Conservation (phyloP, 2,113 vertebrate genomes). For the Emydocephalus ijimae region DNA sequence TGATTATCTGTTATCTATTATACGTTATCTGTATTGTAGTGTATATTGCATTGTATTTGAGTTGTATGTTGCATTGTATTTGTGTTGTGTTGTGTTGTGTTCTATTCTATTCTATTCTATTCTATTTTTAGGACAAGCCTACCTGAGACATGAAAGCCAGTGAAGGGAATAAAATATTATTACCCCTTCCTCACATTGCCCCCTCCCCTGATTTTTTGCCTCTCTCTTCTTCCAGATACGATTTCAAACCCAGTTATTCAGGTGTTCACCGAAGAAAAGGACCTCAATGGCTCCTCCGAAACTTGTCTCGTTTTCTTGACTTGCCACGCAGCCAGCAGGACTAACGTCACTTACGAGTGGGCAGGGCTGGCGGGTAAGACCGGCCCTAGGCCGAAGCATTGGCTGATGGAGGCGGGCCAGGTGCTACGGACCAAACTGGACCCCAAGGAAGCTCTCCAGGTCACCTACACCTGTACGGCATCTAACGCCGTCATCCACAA, state of each 20-base stretch:
- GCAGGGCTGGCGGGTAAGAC: neutral
- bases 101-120: too few species aligned
- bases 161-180: neutral
- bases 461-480: conserved; percentile 50
- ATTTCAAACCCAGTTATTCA: conserved; percentile 47
- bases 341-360: conserved; percentile 56
- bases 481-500: conserved; percentile 53
- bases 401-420: conserved; percentile 6
- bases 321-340: conserved; percentile 44
- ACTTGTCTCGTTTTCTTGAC: conserved; percentile 52
- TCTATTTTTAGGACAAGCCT: neutral
- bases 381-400: accelerated
- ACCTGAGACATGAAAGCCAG: neutral
- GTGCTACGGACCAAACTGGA: conserved; percentile 41
- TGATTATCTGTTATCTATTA: too few species aligned
- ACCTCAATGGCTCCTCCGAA: neutral
- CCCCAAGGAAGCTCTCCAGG: neutral
- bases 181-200: accelerated
- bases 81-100: too few species aligned
- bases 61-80: too few species aligned
- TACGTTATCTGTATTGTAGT: too few species aligned
- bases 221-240: conserved; percentile 28
- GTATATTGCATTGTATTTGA: too few species aligned
- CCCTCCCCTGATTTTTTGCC: neutral
- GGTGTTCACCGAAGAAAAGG: conserved; percentile 39